Percentiles rank a stretch among this genome's conserved stretches.
Evolutionary conservation across 2,797 vertebrate genomes (phyloP).

Genomic region (Oreonectes daqikongensis): DNA sequence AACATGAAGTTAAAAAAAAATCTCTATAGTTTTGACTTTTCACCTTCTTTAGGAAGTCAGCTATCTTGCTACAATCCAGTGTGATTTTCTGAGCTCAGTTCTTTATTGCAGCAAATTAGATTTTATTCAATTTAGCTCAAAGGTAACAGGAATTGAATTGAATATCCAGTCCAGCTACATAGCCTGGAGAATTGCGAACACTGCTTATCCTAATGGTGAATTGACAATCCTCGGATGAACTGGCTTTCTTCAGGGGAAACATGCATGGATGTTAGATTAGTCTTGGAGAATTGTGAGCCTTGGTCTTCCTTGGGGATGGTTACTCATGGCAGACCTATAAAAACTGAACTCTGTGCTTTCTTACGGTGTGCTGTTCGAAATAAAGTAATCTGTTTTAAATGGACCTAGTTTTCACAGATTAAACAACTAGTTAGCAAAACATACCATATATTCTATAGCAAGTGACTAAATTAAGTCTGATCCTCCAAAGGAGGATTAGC

Average conservation of each 20-base stretch:
- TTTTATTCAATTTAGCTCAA: constrained; percentile 31
- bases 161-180: constrained; percentile 32
- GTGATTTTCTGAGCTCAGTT: constrained; percentile 20
- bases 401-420: not conserved
- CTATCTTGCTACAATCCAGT: constrained; percentile 3
- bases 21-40: constrained; percentile 15
- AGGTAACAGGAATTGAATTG: constrained; percentile 35
- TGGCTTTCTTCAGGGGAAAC: constrained; percentile 34
- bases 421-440: not conserved
- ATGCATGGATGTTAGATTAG: constrained; percentile 43
- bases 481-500: constrained; percentile 12
- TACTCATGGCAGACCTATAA: constrained; percentile 6
- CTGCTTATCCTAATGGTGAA: constrained; percentile 43
- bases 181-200: constrained; percentile 31
- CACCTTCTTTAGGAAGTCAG: not conserved
- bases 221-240: constrained; percentile 44
- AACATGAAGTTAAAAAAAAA: not conserved
- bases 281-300: constrained; percentile 30
- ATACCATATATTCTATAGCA: not conserved
- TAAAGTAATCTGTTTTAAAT: not conserved
- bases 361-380: not conserved
- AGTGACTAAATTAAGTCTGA: not conserved
- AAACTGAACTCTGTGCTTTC: constrained; percentile 17
- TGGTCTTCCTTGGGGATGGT: constrained; percentile 28
- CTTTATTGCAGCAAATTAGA: constrained; percentile 1